These are phyloP conservation scores for Xenus cinereus DNA, from an alignment of 2,113 vertebrate genomes.

Conservation along the genomic window DNA sequence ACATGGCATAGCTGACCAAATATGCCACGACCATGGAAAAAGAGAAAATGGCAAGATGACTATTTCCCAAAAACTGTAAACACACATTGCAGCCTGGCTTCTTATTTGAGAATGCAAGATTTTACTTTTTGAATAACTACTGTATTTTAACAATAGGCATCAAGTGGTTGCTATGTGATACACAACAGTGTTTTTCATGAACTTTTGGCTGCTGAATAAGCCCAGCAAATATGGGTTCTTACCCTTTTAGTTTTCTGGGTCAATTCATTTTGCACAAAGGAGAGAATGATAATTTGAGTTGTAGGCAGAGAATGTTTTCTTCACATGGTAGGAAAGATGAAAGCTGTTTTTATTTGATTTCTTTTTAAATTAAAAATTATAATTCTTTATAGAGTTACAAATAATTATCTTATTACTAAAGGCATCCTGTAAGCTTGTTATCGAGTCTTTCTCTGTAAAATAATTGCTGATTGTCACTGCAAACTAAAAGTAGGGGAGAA, in stretches of 20 bases:
- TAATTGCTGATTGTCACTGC: conserved; percentile 11
- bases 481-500: neutral
- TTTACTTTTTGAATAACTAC: conserved; percentile 40
- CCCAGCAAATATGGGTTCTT: conserved; percentile 61
- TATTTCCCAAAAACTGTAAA: conserved; percentile 15
- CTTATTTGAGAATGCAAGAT: conserved; percentile 22
- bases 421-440: conserved; percentile 17
- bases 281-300: conserved; percentile 57
- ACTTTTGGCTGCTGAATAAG: conserved; percentile 62
- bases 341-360: conserved; percentile 46
- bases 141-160: conserved; percentile 58
- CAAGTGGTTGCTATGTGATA: conserved; percentile 45
- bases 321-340: conserved; percentile 27
- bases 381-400: conserved; percentile 19
- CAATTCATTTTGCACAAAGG: conserved; percentile 62
- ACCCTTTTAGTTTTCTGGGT: conserved; percentile 64
- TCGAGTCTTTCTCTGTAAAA: neutral
- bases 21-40: neutral
- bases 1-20: conserved; percentile 2
- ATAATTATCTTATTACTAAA: conserved; percentile 65
- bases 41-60: conserved; percentile 7
- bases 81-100: conserved; percentile 22
- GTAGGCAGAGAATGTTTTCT: conserved; percentile 48
- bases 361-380: conserved; percentile 49
- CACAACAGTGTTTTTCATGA: conserved; percentile 64